phyloP scores from a whole-genome alignment of 2,888 invertebrate genomes.

The Synergus gifuensis region DNA sequence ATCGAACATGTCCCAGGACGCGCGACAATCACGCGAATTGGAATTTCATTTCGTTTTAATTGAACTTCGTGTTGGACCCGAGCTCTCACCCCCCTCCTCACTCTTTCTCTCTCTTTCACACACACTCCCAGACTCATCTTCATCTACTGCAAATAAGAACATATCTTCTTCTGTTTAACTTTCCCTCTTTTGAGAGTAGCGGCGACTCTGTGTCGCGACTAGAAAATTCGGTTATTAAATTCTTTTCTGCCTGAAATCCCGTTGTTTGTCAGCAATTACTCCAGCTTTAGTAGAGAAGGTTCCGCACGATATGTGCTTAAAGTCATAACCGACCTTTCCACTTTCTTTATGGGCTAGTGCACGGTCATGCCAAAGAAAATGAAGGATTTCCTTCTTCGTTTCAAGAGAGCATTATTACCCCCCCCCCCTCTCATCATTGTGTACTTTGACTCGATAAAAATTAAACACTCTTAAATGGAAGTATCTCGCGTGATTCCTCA shows the following conservation, averaged over 20 bases:
- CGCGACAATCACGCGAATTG: conserved; percentile 58
- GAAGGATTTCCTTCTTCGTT: conserved; percentile 6
- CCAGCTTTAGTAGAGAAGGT: conserved; percentile 17
- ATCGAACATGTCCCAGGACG: conserved; percentile 54
- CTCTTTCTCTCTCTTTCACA: too few relatives aligned
- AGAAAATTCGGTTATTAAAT: conserved; percentile 35
- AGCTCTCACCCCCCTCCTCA: conserved; percentile 11
- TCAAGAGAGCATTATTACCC: conserved; percentile 29
- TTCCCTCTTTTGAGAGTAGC: not conserved
- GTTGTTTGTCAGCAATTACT: conserved; percentile 34
- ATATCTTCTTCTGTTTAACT: conserved; percentile 43
- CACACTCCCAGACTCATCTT: not conserved
- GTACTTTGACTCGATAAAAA: conserved; percentile 32
- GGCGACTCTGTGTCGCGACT: conserved; percentile 31
- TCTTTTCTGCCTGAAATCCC: conserved; percentile 30
- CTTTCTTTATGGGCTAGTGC: conserved; percentile 9
- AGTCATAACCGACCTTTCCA: conserved; percentile 19
- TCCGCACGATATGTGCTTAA: conserved; percentile 8
- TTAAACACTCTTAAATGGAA: conserved; percentile 23
- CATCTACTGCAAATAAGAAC: conserved; percentile 31
- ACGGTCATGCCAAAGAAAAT: conserved; percentile 38
- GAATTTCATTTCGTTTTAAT: conserved; percentile 72
- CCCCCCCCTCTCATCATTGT: not conserved
- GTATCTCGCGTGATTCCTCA: not conserved
- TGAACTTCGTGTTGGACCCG: conserved; percentile 66